Evolutionary conservation across 2,888 invertebrate species (phyloP).

Genomic region (Bellardia bayeri): DNA sequence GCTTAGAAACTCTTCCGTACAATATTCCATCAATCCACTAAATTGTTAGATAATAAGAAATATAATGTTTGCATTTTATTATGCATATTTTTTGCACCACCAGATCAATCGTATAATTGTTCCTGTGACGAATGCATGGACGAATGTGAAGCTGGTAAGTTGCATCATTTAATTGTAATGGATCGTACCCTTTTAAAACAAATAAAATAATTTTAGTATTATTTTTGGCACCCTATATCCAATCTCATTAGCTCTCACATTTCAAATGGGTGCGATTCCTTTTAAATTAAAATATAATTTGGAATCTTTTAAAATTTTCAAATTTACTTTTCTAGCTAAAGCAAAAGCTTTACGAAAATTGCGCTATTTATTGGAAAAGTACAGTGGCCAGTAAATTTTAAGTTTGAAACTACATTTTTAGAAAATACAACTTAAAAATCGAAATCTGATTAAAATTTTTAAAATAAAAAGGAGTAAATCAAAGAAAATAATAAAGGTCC

Average conservation of each 20-base stretch:
- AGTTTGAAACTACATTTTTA: slow-evolving; percentile 50
- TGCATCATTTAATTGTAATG: slow-evolving; percentile 47
- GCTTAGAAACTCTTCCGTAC: too few relatives aligned
- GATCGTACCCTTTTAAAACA: slow-evolving; percentile 76
- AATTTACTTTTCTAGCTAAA: slow-evolving; percentile 78
- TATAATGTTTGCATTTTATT: neutral
- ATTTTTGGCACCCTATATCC: neutral
- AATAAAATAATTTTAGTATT: neutral
- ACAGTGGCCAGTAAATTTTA: slow-evolving; percentile 77
- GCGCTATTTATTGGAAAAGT: slow-evolving; percentile 81
- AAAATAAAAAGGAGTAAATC: slow-evolving; percentile 36
- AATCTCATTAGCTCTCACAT: neutral
- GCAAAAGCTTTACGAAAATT: slow-evolving; percentile 81
- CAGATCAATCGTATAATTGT: slow-evolving; percentile 57
- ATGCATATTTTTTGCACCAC: slow-evolving; percentile 45
- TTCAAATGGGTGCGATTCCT: slow-evolving; percentile 72
- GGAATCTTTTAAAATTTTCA: neutral
- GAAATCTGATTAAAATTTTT: slow-evolving; percentile 27
- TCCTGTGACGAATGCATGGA: slow-evolving; percentile 74
- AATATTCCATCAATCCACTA: too few relatives aligned
- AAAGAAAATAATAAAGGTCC: slow-evolving; percentile 32
- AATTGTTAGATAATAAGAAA: neutral
- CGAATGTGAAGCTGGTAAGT: slow-evolving; percentile 76
- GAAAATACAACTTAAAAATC: slow-evolving; percentile 64
- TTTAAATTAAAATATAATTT: slow-evolving; percentile 33